phyloP scores from a whole-genome alignment of 2,888 invertebrate species.

The Ochropleura plecta region DNA sequence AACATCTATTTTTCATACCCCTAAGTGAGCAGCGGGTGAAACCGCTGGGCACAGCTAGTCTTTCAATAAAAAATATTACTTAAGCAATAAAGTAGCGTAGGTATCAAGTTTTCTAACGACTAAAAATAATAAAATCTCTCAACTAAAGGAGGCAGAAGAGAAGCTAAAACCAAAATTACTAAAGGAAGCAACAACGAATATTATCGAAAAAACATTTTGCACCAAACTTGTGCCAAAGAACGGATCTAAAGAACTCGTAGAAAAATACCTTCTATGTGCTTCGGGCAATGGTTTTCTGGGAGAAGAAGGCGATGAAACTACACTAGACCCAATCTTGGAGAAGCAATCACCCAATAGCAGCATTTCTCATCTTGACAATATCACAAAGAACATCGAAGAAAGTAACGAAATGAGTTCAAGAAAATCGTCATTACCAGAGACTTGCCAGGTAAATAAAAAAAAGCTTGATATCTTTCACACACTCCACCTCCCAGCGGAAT shows the following conservation, averaged over 20 bases:
- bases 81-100: neutral
- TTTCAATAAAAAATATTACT: neutral
- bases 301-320: slow-evolving; percentile 12
- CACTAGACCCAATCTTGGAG: neutral
- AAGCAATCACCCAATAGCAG: neutral
- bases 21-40: no score
- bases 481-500: neutral
- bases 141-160: neutral
- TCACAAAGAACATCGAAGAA: neutral
- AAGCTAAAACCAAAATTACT: slow-evolving; percentile 18
- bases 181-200: slow-evolving; percentile 36
- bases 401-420: slow-evolving; percentile 24
- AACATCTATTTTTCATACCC: no score
- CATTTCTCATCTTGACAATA: neutral
- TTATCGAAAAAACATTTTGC: slow-evolving; percentile 31
- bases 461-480: neutral
- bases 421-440: slow-evolving; percentile 30
- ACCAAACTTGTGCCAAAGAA: neutral
- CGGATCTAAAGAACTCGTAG: slow-evolving; percentile 8
- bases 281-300: slow-evolving; percentile 24
- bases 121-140: neutral
- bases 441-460: slow-evolving; percentile 37
- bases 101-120: neutral
- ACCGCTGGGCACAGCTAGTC: no score
- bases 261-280: slow-evolving; percentile 45